Evolutionary conservation across 2,888 invertebrate species (phyloP).

Genomic region (Nomada ruficornis): DNA sequence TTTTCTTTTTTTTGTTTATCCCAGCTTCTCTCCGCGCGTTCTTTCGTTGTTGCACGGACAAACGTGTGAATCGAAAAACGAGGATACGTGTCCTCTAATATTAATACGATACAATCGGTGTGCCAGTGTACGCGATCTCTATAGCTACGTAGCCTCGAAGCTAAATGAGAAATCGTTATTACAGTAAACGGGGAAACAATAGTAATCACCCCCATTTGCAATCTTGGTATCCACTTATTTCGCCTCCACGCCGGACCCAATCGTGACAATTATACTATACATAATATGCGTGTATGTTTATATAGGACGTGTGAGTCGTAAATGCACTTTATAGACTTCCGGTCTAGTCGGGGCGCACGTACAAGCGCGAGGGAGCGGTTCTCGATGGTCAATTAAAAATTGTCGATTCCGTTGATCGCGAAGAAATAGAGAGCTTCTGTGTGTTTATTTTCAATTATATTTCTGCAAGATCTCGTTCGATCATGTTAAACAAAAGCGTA

Average conservation of each 20-base stretch:
- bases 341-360: conserved; percentile 56
- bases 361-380: neutral
- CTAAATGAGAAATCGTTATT: conserved; percentile 67
- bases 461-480: conserved; percentile 59
- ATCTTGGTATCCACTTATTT: conserved; percentile 11
- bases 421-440: conserved; percentile 14
- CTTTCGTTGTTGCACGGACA: conserved; percentile 50
- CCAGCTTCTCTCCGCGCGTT: conserved; percentile 31
- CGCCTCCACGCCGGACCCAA: conserved; percentile 18
- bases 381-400: neutral
- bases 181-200: conserved; percentile 51
- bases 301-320: conserved; percentile 44
- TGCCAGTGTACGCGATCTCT: conserved; percentile 48
- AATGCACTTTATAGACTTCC: conserved; percentile 64
- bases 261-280: conserved; percentile 40
- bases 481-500: conserved; percentile 62
- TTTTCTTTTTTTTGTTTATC: neutral
- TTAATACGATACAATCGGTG: conserved; percentile 58
- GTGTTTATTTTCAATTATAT: conserved; percentile 57
- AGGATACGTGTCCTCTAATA: conserved; percentile 41
- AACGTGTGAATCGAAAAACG: conserved; percentile 37
- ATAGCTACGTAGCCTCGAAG: conserved; percentile 74
- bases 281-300: conserved; percentile 24
- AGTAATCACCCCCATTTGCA: conserved; percentile 5
- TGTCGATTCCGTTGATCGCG: conserved; percentile 7